Evolutionary conservation across 2,797 vertebrate species (phyloP).

Genomic region (Rhadinocentrus ornatus): DNA sequence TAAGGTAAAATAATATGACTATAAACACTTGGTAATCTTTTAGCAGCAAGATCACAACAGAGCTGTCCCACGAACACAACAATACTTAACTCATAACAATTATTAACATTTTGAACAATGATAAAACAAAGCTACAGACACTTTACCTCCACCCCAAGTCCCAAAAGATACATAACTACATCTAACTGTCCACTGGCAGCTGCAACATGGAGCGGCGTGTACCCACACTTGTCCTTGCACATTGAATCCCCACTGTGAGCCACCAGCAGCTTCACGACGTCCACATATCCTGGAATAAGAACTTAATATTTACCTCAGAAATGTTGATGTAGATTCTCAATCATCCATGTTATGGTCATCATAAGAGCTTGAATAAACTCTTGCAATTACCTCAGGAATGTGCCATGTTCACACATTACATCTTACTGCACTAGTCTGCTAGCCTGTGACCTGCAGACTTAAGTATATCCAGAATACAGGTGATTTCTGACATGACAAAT

Average conservation of each 20-base stretch:
- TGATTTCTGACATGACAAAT: too few relatives aligned
- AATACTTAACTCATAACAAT: not conserved
- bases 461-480: not conserved
- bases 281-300: constrained; percentile 87
- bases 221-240: constrained; percentile 92
- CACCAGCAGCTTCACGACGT: constrained; percentile 92
- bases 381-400: not conserved
- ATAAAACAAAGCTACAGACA: not conserved
- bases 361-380: not conserved
- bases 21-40: constrained; percentile 3
- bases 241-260: constrained; percentile 87
- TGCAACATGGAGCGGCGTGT: constrained; percentile 94
- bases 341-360: not conserved
- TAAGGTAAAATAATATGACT: not conserved
- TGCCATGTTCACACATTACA: not conserved
- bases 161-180: constrained; percentile 89
- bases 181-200: constrained; percentile 91
- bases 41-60: not conserved
- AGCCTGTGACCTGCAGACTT: too few relatives aligned
- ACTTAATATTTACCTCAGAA: constrained; percentile 14
- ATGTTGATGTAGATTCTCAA: not conserved
- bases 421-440: too few relatives aligned
- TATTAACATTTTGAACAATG: not conserved
- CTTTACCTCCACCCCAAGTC: constrained; percentile 89
- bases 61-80: too few relatives aligned